Evolutionary conservation across 2,113 vertebrate species (phyloP).

Genomic region (Sarotherodon lohbergeri): DNA sequence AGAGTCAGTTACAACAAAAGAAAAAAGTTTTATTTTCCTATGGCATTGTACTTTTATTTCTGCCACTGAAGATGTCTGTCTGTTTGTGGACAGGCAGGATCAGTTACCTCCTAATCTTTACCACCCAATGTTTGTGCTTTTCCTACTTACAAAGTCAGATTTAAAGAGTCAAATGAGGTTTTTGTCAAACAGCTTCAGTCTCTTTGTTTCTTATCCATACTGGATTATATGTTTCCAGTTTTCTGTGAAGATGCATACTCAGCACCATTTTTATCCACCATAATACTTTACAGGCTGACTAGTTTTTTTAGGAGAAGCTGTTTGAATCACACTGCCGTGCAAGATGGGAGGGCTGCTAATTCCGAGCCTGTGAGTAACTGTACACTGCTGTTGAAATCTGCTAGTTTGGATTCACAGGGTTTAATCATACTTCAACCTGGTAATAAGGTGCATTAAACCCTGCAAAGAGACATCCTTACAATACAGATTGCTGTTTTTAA

Average conservation of each 20-base stretch:
- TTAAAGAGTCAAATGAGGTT: neutral
- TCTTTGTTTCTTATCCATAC: conserved; percentile 3
- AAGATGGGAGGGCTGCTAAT: neutral
- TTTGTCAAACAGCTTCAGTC: neutral
- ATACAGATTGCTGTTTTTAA: conserved; percentile 29
- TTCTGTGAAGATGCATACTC: neutral
- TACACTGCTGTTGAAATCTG: neutral
- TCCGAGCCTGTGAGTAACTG: neutral
- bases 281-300: neutral
- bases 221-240: neutral
- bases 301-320: neutral
- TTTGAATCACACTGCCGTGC: neutral
- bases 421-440: neutral
- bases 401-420: neutral
- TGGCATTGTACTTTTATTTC: neutral
- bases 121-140: neutral
- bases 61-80: neutral
- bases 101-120: neutral
- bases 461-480: conserved; percentile 16
- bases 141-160: neutral
- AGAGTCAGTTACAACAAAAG: no score
- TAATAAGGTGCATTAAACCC: conserved; percentile 13
- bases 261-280: neutral
- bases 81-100: neutral
- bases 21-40: neutral